Percentiles rank a stretch among this genome's conserved stretches.
Conservation (phyloP, 2,797 vertebrate genomes). For the Threskiornis aethiopicus region DNA sequence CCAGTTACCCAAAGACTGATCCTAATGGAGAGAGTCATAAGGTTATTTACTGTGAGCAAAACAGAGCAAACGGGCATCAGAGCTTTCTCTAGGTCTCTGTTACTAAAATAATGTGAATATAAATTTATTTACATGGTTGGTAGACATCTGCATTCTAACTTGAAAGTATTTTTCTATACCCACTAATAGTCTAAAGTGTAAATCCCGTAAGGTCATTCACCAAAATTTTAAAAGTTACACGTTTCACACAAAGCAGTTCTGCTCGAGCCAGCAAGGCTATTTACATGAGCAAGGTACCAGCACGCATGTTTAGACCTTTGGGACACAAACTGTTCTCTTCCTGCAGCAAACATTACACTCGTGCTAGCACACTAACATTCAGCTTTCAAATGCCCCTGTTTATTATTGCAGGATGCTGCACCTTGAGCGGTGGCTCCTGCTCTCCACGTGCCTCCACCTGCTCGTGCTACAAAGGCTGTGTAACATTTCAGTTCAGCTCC, state of each 20-base stretch:
- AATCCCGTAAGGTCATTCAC: background rate
- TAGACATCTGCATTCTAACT: background rate
- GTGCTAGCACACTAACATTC: background rate
- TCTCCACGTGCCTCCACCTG: background rate
- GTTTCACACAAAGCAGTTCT: background rate
- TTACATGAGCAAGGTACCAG: background rate
- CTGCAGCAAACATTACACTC: background rate
- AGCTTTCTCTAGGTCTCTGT: background rate
- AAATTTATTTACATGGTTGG: background rate
- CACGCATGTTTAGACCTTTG: background rate
- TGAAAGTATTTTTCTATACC: background rate
- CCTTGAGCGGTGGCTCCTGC: background rate
- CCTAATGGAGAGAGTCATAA: conserved; percentile 72
- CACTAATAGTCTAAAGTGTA: background rate
- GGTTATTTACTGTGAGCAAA: background rate
- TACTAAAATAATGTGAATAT: background rate
- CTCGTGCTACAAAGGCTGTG: background rate
- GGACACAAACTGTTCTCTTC: background rate
- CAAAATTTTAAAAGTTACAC: background rate
- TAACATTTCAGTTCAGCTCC: background rate
- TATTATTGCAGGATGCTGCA: background rate
- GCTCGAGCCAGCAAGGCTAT: background rate
- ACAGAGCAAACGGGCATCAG: background rate
- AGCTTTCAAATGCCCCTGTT: background rate
- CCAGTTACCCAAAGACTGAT: conserved; percentile 94